Base-by-base conservation (phyloP, 2,888 invertebrate species). In the Alitta virens region DNA sequence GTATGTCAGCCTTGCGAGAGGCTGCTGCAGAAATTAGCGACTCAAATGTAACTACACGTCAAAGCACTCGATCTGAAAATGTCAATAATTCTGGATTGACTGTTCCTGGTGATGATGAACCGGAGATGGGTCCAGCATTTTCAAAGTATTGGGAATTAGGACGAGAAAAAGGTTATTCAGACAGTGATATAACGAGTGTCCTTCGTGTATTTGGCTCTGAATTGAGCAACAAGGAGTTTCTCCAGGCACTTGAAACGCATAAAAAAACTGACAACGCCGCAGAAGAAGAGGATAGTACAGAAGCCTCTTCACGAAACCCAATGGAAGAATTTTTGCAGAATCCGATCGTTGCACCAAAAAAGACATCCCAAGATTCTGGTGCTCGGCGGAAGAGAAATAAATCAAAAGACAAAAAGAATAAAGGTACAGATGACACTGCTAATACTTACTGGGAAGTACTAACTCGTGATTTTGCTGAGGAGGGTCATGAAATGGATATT, bases 381-480 rank as follows among this genome's bases (percentile, higher is more conserved):
- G 21, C 14, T 18, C 51, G 24, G 23, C 5, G 21, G 27, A 16
- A 18, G 16, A 54, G 18, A 56, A 25, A 21, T 7, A 42, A n/a
- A 52, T 33, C 18, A 25, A 24, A 56, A 7, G 42, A 21, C 23
- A n/a, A 42, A 3, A 56, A 56, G 23, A n/a, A 49, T 23, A 49
- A 49, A 49, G 49, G 23, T 16, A 21, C 3, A 3, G 7, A 5
- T 9, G 49, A 16, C 49, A 7, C 18, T 9, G 43, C 40, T 25
- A 27, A 24, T 21, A 14, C 42, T 12, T 59, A 59, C 25, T 23
- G 50, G 1, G 40, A 52, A 21, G 14, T 9, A 21, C 40, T 59
- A 21, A 51, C 33, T 12, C 33, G 24, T 12, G 59, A 57, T 21
- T 57, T 46, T 21, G 33, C 7, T 26, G 57, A 59, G 14, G 59